Percentiles rank a stretch among this genome's conserved stretches.
These are phyloP conservation scores for Hippocampus comes DNA, from an alignment of 2,113 vertebrate genomes.

Conservation along the genomic window DNA sequence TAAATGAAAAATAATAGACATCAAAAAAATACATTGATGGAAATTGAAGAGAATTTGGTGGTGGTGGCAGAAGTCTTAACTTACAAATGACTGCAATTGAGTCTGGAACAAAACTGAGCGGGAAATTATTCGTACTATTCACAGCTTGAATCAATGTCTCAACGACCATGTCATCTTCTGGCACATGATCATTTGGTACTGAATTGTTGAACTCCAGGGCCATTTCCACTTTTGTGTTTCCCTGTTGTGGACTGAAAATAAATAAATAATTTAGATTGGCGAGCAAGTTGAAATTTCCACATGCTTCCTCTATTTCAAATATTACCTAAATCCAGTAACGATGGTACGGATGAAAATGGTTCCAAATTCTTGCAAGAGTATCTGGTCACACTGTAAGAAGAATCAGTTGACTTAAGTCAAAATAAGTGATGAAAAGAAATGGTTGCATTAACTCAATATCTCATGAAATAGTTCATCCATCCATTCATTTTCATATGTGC, in stretches of 20 bases:
- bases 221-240: background rate
- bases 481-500: background rate
- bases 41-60: background rate
- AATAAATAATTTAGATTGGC: background rate
- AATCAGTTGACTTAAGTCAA: background rate
- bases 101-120: background rate
- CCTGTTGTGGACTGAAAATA: background rate
- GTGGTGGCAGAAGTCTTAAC: background rate
- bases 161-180: background rate
- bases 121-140: background rate
- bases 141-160: background rate
- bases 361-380: slow-evolving; percentile 6
- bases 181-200: background rate
- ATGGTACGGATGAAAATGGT: background rate
- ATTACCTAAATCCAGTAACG: slow-evolving; percentile 6
- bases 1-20: background rate
- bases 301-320: background rate
- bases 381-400: slow-evolving; percentile 1
- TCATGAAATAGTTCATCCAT: background rate
- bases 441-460: background rate
- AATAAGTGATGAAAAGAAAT: background rate
- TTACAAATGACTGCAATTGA: slow-evolving; percentile 7
- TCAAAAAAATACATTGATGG: background rate
- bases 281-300: background rate
- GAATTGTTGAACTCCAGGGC: slow-evolving; percentile 8